Evolutionary conservation across 1,140 invertebrate genomes (phyloP).

Genomic region (Saccostrea glomerata): DNA sequence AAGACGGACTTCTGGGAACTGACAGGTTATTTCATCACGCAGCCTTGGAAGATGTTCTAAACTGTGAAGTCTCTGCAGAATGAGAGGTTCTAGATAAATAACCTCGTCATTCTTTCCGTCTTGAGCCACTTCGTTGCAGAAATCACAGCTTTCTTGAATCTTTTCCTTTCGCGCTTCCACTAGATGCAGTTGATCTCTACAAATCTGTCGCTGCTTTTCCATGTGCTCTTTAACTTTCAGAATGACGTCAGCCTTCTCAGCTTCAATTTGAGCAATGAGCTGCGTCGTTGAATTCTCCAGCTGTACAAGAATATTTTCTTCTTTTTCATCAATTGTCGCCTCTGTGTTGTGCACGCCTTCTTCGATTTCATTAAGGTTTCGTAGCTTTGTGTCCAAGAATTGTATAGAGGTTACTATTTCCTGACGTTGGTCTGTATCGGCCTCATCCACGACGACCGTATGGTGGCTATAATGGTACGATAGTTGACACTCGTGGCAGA

Average conservation of each 20-base stretch:
- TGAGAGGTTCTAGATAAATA: slow-evolving; percentile 37
- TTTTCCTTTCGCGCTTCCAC: background rate
- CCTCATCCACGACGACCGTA: slow-evolving; percentile 32
- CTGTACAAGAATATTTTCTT: slow-evolving; percentile 36
- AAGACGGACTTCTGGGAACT: slow-evolving; percentile 46
- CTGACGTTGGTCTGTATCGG: background rate
- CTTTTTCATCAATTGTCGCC: slow-evolving; percentile 30
- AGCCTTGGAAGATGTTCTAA: slow-evolving; percentile 39
- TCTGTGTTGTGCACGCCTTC: slow-evolving; percentile 7
- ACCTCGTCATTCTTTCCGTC: slow-evolving; percentile 44
- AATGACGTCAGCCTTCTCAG: slow-evolving; percentile 40
- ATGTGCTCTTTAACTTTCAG: slow-evolving; percentile 41
- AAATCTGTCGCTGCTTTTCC: background rate
- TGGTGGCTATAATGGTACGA: slow-evolving; percentile 43
- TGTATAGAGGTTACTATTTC: background rate
- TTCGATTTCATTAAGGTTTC: slow-evolving; percentile 30
- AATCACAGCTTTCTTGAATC: slow-evolving; percentile 39
- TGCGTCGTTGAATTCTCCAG: slow-evolving; percentile 35
- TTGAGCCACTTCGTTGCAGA: slow-evolving; percentile 38
- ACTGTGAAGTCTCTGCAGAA: slow-evolving; percentile 30
- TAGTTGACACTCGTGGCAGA: slow-evolving; percentile 51
- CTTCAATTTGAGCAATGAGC: slow-evolving; percentile 40
- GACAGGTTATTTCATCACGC: slow-evolving; percentile 29
- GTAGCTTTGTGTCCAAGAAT: slow-evolving; percentile 33
- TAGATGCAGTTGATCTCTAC: slow-evolving; percentile 21